Evolutionary conservation across 2,888 invertebrate genomes (phyloP), one percentile per base, ranked within the genome.

Genomic region (Theristus sp.): DNA sequence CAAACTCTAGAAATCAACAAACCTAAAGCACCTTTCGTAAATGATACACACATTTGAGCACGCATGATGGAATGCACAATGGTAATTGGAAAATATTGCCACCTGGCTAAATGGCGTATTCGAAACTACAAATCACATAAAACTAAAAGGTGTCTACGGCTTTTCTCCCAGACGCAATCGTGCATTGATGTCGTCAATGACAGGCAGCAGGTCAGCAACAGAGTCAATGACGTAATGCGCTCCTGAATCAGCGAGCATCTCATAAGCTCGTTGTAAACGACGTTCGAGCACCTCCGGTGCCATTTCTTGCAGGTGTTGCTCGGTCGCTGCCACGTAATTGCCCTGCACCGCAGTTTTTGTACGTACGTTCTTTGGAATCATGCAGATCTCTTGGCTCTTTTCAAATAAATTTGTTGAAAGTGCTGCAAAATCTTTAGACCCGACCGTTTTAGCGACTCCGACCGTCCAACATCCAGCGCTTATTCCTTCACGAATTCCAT

Each of bases 391-490:
- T n/a, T n/a, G n/a, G n/a, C n/a, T n/a, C n/a, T n/a, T n/a, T n/a
- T n/a, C n/a, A n/a, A n/a, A n/a, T n/a, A n/a, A n/a, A n/a, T n/a
- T n/a, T n/a, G n/a, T n/a, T n/a, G n/a, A n/a, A n/a, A n/a, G n/a
- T n/a, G n/a, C n/a, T n/a, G n/a, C n/a, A n/a, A n/a, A n/a, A n/a
- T n/a, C n/a, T n/a, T n/a, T n/a, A n/a, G n/a, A n/a, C n/a, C 63
- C 59, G 26, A 67, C 67, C 26, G 67, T 67, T 60, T 65, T 65
- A 3, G 75, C 70, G 57, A 76, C 72, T 29, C 74, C 76, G 2
- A 76, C 73, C 1, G 73, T 73, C 76, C 76, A 76, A 62, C 75
- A 75, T 0, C 76, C 75, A 1, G 74, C 76, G 29, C 71, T 66
- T 2, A 73, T 65, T 10, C 74, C 76, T 64, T 76, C 76, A 2